Percentiles rank a stretch among this genome's conserved stretches.
Conservation (phyloP, 2,888 invertebrate species). For the Escarpia spicata region DNA sequence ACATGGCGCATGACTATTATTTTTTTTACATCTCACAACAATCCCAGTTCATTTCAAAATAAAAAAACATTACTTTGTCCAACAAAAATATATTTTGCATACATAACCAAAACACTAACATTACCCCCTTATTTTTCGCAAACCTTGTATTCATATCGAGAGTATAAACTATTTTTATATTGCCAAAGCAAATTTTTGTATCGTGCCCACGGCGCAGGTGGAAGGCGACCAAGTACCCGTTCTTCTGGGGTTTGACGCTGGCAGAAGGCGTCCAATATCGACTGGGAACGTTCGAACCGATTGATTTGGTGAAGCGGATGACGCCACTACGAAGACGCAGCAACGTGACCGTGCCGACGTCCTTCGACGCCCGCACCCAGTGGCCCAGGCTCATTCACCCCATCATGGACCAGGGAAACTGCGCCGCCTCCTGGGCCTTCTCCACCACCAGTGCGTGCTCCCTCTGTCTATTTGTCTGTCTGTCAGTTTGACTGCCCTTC, state of each 20-base stretch:
- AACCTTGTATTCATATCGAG: constrained; percentile 16
- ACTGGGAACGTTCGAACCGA: constrained; percentile 76
- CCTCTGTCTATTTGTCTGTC: background rate
- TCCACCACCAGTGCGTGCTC: constrained; percentile 74
- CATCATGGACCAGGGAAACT: constrained; percentile 73
- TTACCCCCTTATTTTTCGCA: no score
- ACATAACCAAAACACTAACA: no score
- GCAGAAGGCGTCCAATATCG: constrained; percentile 81
- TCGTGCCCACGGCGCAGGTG: constrained; percentile 71
- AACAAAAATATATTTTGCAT: background rate
- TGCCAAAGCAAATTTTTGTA: background rate
- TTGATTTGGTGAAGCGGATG: constrained; percentile 63
- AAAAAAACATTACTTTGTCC: no score
- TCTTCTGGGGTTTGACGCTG: constrained; percentile 85
- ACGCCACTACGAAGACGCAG: constrained; percentile 46
- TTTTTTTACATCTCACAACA: no score
- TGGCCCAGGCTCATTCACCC: constrained; percentile 82
- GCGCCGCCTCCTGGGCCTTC: constrained; percentile 93
- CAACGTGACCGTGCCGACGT: constrained; percentile 68
- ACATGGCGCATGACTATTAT: no score
- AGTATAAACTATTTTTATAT: background rate
- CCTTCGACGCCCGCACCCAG: constrained; percentile 80
- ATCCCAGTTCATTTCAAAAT: no score
- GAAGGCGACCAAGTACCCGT: constrained; percentile 82
- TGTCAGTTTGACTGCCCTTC: constrained; percentile 20